Evolutionary conservation across 2,888 invertebrate genomes (phyloP).

Genomic region (Candidula unifasciata): DNA sequence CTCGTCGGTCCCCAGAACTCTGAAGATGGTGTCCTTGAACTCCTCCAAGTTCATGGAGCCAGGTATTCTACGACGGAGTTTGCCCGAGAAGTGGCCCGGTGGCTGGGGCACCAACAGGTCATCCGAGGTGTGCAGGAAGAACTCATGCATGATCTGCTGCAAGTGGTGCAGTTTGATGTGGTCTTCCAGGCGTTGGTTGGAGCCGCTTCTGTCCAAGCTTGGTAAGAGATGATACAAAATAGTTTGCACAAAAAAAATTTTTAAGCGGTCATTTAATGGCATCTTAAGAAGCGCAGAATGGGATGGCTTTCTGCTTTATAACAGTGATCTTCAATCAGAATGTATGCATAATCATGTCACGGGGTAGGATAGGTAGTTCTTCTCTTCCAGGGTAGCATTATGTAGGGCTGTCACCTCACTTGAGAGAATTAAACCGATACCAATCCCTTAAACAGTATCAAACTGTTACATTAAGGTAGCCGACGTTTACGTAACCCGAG

Average conservation of each 20-base stretch:
- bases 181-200: slow-evolving; percentile 74
- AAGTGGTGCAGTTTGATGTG: slow-evolving; percentile 75
- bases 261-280: too few species aligned
- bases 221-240: background rate
- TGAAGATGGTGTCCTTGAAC: slow-evolving; percentile 74
- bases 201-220: slow-evolving; percentile 70
- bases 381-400: too few species aligned
- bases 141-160: slow-evolving; percentile 73
- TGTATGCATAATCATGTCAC: too few species aligned
- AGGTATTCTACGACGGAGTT: slow-evolving; percentile 67
- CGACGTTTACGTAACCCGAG: too few species aligned
- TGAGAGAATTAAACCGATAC: too few species aligned
- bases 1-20: slow-evolving; percentile 72
- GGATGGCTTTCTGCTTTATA: too few species aligned
- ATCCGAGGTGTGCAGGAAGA: slow-evolving; percentile 69
- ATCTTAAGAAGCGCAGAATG: too few species aligned
- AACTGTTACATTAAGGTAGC: too few species aligned
- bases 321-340: too few species aligned
- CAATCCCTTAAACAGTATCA: too few species aligned
- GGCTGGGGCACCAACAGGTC: slow-evolving; percentile 66
- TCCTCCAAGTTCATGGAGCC: slow-evolving; percentile 75
- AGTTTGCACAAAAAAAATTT: background rate
- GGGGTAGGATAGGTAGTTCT: too few species aligned
- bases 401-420: too few species aligned
- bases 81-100: slow-evolving; percentile 68